Conservation (phyloP, 2,113 vertebrate genomes). For the Hypocryptadius cinnamomeus region DNA sequence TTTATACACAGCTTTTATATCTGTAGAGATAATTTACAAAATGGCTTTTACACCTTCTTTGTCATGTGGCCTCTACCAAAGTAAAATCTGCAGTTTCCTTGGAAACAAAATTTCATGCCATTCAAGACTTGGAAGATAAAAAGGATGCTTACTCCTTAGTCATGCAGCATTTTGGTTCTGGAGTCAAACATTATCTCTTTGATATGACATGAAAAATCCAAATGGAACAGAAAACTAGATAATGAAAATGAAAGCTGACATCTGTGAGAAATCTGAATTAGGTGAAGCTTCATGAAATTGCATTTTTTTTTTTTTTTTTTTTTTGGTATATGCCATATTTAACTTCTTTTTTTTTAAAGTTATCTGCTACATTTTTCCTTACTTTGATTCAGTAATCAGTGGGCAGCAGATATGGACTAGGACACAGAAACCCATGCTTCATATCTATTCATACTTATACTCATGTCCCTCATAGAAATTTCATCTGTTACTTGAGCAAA, state of each 20-base stretch:
- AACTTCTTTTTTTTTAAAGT: neutral
- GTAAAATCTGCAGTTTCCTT: slow-evolving; percentile 11
- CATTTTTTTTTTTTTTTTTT: neutral
- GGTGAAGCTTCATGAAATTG: neutral
- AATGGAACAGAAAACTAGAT: neutral
- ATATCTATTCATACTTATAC: neutral
- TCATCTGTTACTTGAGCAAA: neutral
- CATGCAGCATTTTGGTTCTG: neutral
- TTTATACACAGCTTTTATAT: neutral
- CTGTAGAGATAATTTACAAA: neutral
- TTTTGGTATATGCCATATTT: neutral
- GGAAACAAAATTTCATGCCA: slow-evolving; percentile 17
- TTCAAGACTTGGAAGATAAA: slow-evolving; percentile 2
- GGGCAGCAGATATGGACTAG: neutral
- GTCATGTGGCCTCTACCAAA: neutral
- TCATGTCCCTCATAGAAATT: neutral
- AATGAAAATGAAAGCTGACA: neutral
- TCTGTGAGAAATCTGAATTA: neutral
- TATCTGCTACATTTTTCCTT: neutral
- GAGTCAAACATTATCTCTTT: neutral
- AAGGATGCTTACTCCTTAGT: neutral
- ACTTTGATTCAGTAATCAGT: neutral
- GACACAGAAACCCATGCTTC: neutral
- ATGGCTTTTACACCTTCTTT: neutral
- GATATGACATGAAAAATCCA: neutral